Conservation (phyloP, 2,888 invertebrate genomes). For the Sympetrum striolatum region DNA sequence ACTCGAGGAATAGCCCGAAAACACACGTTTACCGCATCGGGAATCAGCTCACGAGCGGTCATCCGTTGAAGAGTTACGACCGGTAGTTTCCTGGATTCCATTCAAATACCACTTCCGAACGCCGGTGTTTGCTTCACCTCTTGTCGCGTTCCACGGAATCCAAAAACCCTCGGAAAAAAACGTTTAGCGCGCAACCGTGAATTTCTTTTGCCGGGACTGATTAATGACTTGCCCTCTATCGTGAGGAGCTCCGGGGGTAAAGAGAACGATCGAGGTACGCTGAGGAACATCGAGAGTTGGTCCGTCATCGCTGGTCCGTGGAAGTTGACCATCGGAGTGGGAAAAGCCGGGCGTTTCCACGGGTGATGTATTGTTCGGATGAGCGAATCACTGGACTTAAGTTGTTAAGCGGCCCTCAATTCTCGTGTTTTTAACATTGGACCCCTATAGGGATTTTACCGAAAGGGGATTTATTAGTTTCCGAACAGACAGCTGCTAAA, state of each 20-base stretch:
- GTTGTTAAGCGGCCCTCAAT: neutral
- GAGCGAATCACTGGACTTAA: slow-evolving; percentile 10
- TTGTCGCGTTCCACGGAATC: neutral
- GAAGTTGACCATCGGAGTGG: neutral
- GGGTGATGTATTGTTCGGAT: neutral
- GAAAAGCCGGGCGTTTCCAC: neutral
- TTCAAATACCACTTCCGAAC: neutral
- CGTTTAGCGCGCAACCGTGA: neutral
- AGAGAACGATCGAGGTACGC: neutral
- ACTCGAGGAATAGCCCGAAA: neutral
- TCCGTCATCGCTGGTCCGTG: slow-evolving; percentile 7
- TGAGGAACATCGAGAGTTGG: neutral
- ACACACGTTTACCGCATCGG: neutral
- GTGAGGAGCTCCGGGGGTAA: neutral
- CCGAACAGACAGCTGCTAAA: neutral
- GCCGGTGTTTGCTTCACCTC: neutral
- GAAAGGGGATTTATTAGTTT: neutral
- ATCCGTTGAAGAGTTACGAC: neutral
- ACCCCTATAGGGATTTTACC: neutral
- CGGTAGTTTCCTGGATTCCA: neutral
- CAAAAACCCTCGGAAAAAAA: neutral
- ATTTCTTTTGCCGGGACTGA: neutral
- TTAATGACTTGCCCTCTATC: neutral
- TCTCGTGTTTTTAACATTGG: neutral
- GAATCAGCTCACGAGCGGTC: neutral